phyloP scores from a whole-genome alignment of 2,888 invertebrate species.

The Omphaloscelis lunosa region DNA sequence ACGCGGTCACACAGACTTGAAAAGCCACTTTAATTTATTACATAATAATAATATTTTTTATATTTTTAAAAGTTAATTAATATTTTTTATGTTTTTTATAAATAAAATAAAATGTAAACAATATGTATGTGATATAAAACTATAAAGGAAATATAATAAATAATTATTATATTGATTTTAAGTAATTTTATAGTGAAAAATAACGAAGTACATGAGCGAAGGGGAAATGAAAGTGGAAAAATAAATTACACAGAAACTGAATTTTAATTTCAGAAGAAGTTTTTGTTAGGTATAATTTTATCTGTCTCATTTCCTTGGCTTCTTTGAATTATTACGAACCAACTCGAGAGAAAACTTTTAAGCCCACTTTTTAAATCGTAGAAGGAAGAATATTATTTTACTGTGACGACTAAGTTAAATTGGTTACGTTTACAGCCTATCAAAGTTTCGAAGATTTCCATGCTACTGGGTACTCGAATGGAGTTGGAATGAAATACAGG shows the following conservation, averaged over 20 bases:
- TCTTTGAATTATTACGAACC: conserved; percentile 54
- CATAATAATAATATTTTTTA: too few species aligned
- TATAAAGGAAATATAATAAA: too few species aligned
- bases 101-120: too few species aligned
- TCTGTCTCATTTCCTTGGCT: conserved; percentile 30
- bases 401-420: conserved; percentile 54
- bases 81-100: too few species aligned
- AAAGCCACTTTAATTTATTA: background rate
- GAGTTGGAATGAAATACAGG: conserved; percentile 7
- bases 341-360: conserved; percentile 44
- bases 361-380: conserved; percentile 48
- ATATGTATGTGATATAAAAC: too few species aligned
- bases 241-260: conserved; percentile 29
- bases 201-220: background rate
- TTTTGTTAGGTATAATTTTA: conserved; percentile 39
- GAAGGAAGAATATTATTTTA: conserved; percentile 51
- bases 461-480: background rate
- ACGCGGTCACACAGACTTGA: background rate
- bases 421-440: conserved; percentile 49
- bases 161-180: too few species aligned
- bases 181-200: background rate
- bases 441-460: conserved; percentile 42
- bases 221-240: background rate
- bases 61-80: too few species aligned
- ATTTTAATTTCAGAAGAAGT: conserved; percentile 47